Evolutionary conservation across 2,113 vertebrate species (phyloP).

Genomic region (Dolichotis patagonum): DNA sequence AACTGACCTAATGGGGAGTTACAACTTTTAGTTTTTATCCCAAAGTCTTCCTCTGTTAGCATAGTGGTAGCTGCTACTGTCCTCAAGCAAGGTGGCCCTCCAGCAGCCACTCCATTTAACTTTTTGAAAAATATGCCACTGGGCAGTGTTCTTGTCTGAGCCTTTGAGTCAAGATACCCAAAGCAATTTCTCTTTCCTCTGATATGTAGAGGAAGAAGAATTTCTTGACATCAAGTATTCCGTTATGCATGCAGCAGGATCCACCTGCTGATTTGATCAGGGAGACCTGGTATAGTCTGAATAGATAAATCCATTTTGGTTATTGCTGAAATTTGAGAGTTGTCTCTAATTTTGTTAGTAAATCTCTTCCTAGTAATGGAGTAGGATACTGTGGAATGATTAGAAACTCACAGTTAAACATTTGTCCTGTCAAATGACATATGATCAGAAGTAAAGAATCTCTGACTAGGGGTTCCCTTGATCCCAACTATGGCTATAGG

Average conservation of each 20-base stretch:
- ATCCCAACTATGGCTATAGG: too few relatives aligned
- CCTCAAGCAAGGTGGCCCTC: not conserved
- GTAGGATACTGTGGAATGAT: not conserved
- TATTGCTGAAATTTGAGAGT: not conserved
- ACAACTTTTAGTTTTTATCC: not conserved
- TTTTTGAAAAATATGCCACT: not conserved
- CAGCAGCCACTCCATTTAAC: not conserved
- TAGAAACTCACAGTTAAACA: not conserved
- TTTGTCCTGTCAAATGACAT: not conserved
- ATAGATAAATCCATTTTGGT: not conserved
- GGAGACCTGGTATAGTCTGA: not conserved
- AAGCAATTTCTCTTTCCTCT: not conserved
- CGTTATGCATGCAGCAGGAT: not conserved
- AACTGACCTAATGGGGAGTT: not conserved
- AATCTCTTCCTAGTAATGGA: not conserved
- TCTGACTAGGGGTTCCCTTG: not conserved
- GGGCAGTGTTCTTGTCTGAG: not conserved
- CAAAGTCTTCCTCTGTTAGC: not conserved
- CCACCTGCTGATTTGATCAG: not conserved
- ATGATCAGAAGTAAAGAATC: not conserved
- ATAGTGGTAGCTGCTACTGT: not conserved
- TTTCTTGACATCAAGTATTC: not conserved
- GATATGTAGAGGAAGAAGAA: not conserved
- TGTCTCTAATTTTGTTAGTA: not conserved
- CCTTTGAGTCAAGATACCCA: not conserved